These are phyloP conservation scores for Stomatorhinus ivindoensis DNA, from an alignment of 2,113 vertebrate species.

Conservation along the genomic window DNA sequence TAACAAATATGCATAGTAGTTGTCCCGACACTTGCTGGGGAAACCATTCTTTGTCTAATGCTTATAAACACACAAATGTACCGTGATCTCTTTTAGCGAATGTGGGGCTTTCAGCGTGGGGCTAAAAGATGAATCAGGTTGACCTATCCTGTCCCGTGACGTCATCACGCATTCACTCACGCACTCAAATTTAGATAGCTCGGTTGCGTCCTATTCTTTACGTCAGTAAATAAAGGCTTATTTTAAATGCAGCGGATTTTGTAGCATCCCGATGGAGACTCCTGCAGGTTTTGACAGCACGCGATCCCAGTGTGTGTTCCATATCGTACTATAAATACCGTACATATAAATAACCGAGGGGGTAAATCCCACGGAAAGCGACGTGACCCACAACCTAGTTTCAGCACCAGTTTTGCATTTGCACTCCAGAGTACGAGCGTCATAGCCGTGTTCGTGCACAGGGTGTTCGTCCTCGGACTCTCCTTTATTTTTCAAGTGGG, in stretches of 20 bases:
- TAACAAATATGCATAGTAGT: not conserved
- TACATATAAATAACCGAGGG: not conserved
- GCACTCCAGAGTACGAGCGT: not conserved
- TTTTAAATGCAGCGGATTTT: slow-evolving; percentile 35
- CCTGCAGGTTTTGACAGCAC: not conserved
- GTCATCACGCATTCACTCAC: slow-evolving; percentile 41
- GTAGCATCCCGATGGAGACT: not conserved
- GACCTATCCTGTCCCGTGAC: slow-evolving; percentile 36
- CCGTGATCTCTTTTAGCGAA: not conserved
- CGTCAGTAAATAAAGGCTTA: slow-evolving; percentile 19
- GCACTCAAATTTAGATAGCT: slow-evolving; percentile 37
- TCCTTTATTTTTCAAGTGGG: slow-evolving; percentile 10
- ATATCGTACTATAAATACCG: slow-evolving; percentile 1
- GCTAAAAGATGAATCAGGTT: slow-evolving; percentile 26
- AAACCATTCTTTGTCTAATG: not conserved
- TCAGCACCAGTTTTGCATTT: slow-evolving; percentile 16
- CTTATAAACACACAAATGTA: not conserved
- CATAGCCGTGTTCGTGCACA: not conserved
- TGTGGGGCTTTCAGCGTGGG: slow-evolving; percentile 6
- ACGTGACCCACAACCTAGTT: slow-evolving; percentile 40
- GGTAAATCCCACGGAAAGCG: slow-evolving; percentile 42
- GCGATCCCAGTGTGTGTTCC: not conserved
- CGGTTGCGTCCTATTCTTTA: not conserved
- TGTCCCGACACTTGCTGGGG: not conserved
- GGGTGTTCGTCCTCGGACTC: not conserved